These are phyloP conservation scores for Exocentrus adspersus DNA, from an alignment of 2,888 invertebrate species.

Conservation along the genomic window DNA sequence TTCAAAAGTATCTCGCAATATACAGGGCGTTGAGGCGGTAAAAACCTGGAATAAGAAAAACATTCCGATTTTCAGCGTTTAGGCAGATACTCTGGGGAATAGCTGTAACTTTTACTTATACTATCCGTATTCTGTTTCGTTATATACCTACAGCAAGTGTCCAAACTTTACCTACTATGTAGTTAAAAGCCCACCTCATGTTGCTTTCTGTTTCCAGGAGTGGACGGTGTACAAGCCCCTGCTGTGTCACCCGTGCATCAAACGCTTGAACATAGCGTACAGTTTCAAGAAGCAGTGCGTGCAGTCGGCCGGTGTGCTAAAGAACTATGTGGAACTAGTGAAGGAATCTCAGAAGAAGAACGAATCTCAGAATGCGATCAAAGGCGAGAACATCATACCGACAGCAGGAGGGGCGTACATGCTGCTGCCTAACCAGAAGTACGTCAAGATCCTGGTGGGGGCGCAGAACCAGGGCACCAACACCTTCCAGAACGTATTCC, in stretches of 20 bases:
- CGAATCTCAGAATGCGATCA: slow-evolving; percentile 46
- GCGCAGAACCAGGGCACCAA: slow-evolving; percentile 48
- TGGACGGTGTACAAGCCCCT: slow-evolving; percentile 58
- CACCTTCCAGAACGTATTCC: slow-evolving; percentile 57
- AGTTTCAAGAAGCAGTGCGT: slow-evolving; percentile 60
- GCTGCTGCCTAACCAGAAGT: slow-evolving; percentile 56
- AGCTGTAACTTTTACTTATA: too few relatives aligned
- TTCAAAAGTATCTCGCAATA: too few relatives aligned
- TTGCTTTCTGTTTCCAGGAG: slow-evolving; percentile 51
- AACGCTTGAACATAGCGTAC: slow-evolving; percentile 57
- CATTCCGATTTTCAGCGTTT: too few relatives aligned
- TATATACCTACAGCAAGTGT: too few relatives aligned
- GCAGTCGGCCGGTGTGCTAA: slow-evolving; percentile 55
- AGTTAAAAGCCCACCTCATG: too few relatives aligned
- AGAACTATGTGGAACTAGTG: slow-evolving; percentile 55
- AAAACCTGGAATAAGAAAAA: too few relatives aligned
- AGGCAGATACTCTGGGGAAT: too few relatives aligned
- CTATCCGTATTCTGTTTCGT: too few relatives aligned
- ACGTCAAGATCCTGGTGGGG: slow-evolving; percentile 54
- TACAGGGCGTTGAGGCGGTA: too few relatives aligned
- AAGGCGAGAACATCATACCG: slow-evolving; percentile 37
- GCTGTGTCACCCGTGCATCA: slow-evolving; percentile 59
- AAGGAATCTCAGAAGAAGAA: slow-evolving; percentile 53
- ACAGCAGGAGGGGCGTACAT: slow-evolving; percentile 50
- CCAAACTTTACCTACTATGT: too few relatives aligned